Base-by-base conservation (phyloP, 2,888 invertebrate species). In the Drosophila pegasa region DNA sequence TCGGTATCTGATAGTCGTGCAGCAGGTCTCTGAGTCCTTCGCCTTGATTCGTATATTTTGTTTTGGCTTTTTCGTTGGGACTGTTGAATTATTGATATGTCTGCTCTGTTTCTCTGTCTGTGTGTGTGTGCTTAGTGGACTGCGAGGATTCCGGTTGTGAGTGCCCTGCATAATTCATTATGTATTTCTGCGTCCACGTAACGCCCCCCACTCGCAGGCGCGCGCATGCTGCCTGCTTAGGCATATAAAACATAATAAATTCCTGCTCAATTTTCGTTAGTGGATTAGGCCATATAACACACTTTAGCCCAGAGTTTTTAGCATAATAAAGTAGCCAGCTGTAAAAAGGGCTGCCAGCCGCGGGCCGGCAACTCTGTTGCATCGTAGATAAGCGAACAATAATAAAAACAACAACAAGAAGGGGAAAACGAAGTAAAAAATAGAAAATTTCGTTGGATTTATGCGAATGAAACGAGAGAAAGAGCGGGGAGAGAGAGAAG, bases 211-310 rank as follows among this genome's bases (percentile, higher is more conserved):
- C 29, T n/a, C n/a, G n/a, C n/a, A n/a, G n/a, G n/a, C n/a, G 48
- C 54, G 50, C 45, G 43, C 56, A 20, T 43, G 38, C 59, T 70
- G 70, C 57, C 63, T 68, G 76, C 72, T 75, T 75, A 75, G 76
- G 76, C 75, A 76, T 75, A 75, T 76, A 78, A 80, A 86, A 82
- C 82, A 83, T 82, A 82, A 87, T 84, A 84, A 87, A 87, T 84
- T 87, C 77, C 75, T 69, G 85, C 84, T 81, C 84, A 84, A 87
- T 84, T 87, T 87, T 84, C 84, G 84, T 87, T 84, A 81, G 87
- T 87, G 87, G 84, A 84, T 84, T 84, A 84, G 84, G 85, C 87
- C 75, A 83, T 86, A 85, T 80, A 86, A 83, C 80, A 86, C 86
- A 83, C 86, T 86, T 82, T 86, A 65, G 80, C 75, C 59, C 78